Evolutionary conservation across 2,113 vertebrate species (phyloP).

Genomic region (Labeo catla): DNA sequence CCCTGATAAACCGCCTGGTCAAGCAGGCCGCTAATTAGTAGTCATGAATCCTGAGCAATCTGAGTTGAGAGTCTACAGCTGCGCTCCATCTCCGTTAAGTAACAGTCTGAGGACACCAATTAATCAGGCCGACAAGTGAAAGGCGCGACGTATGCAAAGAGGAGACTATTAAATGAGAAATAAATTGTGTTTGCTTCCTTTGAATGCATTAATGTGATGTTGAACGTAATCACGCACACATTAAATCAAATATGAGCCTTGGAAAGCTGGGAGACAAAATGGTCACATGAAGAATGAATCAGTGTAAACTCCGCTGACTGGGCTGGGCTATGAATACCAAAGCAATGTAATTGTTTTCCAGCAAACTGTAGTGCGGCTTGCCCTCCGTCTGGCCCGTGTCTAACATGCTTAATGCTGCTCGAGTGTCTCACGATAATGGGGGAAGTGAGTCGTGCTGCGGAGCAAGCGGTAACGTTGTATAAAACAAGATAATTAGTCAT

Average conservation of each 20-base stretch:
- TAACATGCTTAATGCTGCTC: slow-evolving; percentile 36
- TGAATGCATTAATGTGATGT: slow-evolving; percentile 58
- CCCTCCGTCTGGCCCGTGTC: slow-evolving; percentile 46
- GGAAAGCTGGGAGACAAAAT: slow-evolving; percentile 56
- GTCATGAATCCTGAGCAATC: slow-evolving; percentile 45
- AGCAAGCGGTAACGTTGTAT: slow-evolving; percentile 41
- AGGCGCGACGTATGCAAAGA: slow-evolving; percentile 66
- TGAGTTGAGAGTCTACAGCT: slow-evolving; percentile 36
- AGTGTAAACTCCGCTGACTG: slow-evolving; percentile 36
- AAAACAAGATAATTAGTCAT: slow-evolving; percentile 47
- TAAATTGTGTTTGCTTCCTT: slow-evolving; percentile 53
- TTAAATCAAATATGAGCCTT: slow-evolving; percentile 56
- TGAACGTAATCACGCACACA: slow-evolving; percentile 56
- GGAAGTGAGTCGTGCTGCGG: slow-evolving; percentile 15
- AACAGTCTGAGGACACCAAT: slow-evolving; percentile 54
- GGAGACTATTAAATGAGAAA: slow-evolving; percentile 58
- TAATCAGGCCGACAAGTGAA: slow-evolving; percentile 64
- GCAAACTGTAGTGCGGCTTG: slow-evolving; percentile 35
- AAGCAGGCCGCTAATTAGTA: slow-evolving; percentile 49
- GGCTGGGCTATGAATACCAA: slow-evolving; percentile 43
- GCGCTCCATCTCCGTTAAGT: slow-evolving; percentile 58
- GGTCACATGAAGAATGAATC: slow-evolving; percentile 66
- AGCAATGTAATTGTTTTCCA: slow-evolving; percentile 28
- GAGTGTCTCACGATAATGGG: slow-evolving; percentile 46
- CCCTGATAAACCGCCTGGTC: slow-evolving; percentile 40